phyloP scores from a whole-genome alignment of 2,113 vertebrate species.

The Campylorhamphus procurvoides region DNA sequence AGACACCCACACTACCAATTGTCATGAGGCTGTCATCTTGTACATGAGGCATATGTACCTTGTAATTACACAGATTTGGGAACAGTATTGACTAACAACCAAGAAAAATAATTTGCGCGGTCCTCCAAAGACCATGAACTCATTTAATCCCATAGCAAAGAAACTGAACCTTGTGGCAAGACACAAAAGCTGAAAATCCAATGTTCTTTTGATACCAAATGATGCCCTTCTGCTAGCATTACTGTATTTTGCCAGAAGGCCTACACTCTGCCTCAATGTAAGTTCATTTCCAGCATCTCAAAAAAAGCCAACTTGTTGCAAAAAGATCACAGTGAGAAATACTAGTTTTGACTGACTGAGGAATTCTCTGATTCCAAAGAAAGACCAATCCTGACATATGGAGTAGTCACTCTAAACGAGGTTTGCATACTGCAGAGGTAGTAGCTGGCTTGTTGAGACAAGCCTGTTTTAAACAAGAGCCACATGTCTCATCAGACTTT shows the following conservation, averaged over 20 bases:
- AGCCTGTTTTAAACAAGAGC: slow-evolving; percentile 19
- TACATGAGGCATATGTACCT: neutral
- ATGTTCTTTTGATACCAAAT: neutral
- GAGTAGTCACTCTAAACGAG: neutral
- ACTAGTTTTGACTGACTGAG: neutral
- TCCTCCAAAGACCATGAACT: neutral
- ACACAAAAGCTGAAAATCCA: neutral
- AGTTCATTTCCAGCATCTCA: neutral
- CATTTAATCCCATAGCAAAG: slow-evolving; percentile 10
- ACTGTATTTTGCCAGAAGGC: neutral
- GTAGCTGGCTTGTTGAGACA: slow-evolving; percentile 55
- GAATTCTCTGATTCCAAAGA: neutral
- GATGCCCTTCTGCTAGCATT: slow-evolving; percentile 11
- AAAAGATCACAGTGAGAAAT: neutral
- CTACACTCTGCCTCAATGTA: neutral
- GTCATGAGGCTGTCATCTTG: slow-evolving; percentile 16
- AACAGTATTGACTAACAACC: neutral
- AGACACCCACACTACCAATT: neutral
- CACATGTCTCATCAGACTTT: neutral
- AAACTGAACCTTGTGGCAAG: neutral
- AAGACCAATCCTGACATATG: neutral
- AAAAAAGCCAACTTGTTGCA: neutral
- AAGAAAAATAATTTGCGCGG: slow-evolving; percentile 17
- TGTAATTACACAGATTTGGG: slow-evolving; percentile 20
- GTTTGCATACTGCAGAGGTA: slow-evolving; percentile 31